Conservation (phyloP, 2,888 invertebrate species). For the Cantharis flavilabris region DNA sequence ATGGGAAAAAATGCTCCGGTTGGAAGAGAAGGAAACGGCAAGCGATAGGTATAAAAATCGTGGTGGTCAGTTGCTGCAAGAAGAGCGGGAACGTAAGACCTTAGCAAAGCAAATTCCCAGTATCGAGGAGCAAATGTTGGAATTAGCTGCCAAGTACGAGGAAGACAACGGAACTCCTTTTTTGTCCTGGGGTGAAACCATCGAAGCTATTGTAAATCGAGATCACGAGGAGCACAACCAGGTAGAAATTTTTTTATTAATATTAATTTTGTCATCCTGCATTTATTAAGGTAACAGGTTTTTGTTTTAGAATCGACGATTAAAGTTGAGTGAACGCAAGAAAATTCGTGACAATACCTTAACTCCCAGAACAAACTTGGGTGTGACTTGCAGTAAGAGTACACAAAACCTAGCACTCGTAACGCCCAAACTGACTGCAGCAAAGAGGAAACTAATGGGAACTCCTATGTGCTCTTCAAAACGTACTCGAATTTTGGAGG, state of each 20-base stretch:
- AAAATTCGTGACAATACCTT: constrained; percentile 44
- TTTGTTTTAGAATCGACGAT: constrained; percentile 56
- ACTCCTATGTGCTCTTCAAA: constrained; percentile 4
- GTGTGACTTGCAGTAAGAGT: not conserved
- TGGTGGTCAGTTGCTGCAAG: constrained; percentile 82
- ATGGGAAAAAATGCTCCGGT: constrained; percentile 75
- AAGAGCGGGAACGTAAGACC: constrained; percentile 85
- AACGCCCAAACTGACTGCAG: not conserved
- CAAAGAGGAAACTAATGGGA: constrained; percentile 12
- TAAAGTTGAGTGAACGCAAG: constrained; percentile 61
- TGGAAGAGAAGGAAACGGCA: constrained; percentile 77
- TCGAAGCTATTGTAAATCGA: constrained; percentile 64
- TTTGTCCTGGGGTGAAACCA: constrained; percentile 65
- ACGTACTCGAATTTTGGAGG: not conserved
- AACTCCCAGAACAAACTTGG: constrained; percentile 5
- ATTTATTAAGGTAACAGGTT: no score
- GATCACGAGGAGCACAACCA: constrained; percentile 67
- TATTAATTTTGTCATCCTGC: no score
- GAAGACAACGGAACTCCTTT: constrained; percentile 61
- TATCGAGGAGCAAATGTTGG: constrained; percentile 68
- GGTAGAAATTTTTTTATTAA: constrained; percentile 30
- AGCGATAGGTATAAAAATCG: constrained; percentile 85
- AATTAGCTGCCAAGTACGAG: constrained; percentile 62
- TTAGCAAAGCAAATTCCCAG: constrained; percentile 73
- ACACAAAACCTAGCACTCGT: constrained; percentile 2